Percentiles rank a stretch among this genome's conserved stretches.
These are phyloP conservation scores for Amphiura filiformis DNA, from an alignment of 35 echinoderm and acorn worm species.

Conservation along the genomic window DNA sequence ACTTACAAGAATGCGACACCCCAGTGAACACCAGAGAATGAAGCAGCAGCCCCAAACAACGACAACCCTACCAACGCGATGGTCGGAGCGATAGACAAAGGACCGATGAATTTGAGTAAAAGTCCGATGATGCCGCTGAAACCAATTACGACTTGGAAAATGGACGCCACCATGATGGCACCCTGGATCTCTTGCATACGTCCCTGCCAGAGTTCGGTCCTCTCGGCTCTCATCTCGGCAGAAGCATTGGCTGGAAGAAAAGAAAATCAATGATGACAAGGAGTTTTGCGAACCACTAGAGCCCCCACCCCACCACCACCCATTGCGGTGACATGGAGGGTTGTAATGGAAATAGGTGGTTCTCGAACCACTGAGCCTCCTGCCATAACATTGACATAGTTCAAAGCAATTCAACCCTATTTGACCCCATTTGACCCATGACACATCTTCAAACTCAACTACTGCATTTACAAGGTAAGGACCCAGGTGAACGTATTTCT, in stretches of 20 bases:
- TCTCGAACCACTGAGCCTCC: neutral
- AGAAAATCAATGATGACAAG: neutral
- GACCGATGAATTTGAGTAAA: slow-evolving; percentile 65
- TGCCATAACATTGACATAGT: neutral
- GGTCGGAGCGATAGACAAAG: slow-evolving; percentile 65
- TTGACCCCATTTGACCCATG: too few species aligned
- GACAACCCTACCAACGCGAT: slow-evolving; percentile 74
- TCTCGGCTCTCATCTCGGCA: neutral
- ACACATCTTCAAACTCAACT: too few species aligned
- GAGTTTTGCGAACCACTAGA: neutral
- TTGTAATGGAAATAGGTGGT: neutral
- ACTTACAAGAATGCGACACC: slow-evolving; percentile 77
- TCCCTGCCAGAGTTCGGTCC: slow-evolving; percentile 53
- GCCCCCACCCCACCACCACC: too few species aligned
- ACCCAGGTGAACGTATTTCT: too few species aligned
- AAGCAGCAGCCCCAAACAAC: slow-evolving; percentile 44
- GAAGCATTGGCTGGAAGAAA: slow-evolving; percentile 43
- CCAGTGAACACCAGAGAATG: slow-evolving; percentile 70
- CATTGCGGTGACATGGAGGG: too few species aligned
- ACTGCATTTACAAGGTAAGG: too few species aligned
- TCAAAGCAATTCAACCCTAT: neutral
- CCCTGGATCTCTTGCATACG: slow-evolving; percentile 79
- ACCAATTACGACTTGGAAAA: slow-evolving; percentile 73
- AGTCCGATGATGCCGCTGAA: slow-evolving; percentile 75
- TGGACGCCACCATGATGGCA: slow-evolving; percentile 81